These are phyloP conservation scores for Aspidapion aeneum DNA, from an alignment of 2,888 invertebrate species.

Conservation along the genomic window DNA sequence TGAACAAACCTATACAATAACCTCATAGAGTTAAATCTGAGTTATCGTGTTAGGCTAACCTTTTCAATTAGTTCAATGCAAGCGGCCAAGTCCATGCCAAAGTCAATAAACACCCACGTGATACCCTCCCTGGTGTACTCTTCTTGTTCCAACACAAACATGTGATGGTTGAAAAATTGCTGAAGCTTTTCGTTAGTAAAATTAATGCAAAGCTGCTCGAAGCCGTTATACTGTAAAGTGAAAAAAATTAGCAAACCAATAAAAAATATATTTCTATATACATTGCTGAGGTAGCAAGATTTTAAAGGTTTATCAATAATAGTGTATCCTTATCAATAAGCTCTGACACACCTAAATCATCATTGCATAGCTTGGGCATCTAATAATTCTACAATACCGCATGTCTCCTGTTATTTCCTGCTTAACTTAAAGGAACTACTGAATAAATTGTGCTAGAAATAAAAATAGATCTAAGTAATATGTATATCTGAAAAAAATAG, in stretches of 20 bases:
- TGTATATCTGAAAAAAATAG: conserved; percentile 3
- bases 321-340: no score
- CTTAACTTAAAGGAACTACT: no score
- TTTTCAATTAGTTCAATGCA: conserved; percentile 99
- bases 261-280: conserved; percentile 12
- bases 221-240: conserved; percentile 82
- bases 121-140: conserved; percentile 98
- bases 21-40: no score
- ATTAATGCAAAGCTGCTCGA: conserved; percentile 99
- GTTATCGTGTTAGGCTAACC: conserved; percentile 57
- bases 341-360: no score
- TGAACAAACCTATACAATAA: no score
- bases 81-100: conserved; percentile 97
- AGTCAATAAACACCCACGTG: conserved; percentile 98
- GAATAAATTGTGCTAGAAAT: background rate
- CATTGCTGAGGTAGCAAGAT: background rate
- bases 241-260: conserved; percentile 18
- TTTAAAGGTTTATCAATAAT: no score
- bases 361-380: no score
- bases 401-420: background rate
- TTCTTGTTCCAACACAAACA: conserved; percentile 99
- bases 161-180: conserved; percentile 99
- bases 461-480: no score
- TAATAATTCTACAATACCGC: no score
- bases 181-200: conserved; percentile 99